Evolutionary conservation across 2,113 vertebrate species (phyloP).

Genomic region (Gobio gobio): DNA sequence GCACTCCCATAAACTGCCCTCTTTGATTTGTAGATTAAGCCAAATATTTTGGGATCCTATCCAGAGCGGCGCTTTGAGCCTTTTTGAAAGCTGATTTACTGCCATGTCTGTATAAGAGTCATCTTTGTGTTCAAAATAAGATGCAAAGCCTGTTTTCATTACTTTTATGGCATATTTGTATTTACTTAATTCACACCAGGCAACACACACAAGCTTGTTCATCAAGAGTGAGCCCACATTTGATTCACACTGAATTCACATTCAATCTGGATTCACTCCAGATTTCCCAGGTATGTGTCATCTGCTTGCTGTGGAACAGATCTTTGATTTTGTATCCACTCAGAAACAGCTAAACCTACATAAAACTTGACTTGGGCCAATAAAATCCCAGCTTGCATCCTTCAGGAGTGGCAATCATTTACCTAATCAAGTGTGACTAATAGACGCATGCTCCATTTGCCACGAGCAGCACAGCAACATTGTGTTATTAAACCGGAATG

Average conservation of each 20-base stretch:
- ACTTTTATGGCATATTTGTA: conserved; percentile 64
- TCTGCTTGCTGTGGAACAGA: background rate
- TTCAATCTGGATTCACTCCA: background rate
- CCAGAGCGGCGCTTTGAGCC: conserved; percentile 57
- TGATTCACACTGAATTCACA: conserved; percentile 34
- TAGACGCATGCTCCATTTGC: conserved; percentile 33
- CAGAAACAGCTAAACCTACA: background rate
- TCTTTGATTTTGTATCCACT: background rate
- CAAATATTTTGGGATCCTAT: conserved; percentile 59
- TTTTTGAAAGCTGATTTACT: conserved; percentile 64
- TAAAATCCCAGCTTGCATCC: conserved; percentile 8
- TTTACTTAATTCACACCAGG: conserved; percentile 64
- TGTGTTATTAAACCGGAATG: conserved; percentile 49
- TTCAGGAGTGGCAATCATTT: conserved; percentile 19
- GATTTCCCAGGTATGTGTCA: background rate
- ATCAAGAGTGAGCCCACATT: background rate
- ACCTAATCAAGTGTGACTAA: conserved; percentile 51
- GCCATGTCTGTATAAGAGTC: conserved; percentile 67
- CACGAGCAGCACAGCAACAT: background rate
- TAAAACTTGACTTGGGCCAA: background rate
- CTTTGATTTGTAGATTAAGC: conserved; percentile 69
- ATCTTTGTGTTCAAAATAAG: conserved; percentile 66
- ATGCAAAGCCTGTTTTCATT: conserved; percentile 55
- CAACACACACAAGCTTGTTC: conserved; percentile 20
- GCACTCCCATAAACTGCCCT: conserved; percentile 61